Evolutionary conservation across 2,888 invertebrate genomes (phyloP).

Genomic region (Drosophila borborema): DNA sequence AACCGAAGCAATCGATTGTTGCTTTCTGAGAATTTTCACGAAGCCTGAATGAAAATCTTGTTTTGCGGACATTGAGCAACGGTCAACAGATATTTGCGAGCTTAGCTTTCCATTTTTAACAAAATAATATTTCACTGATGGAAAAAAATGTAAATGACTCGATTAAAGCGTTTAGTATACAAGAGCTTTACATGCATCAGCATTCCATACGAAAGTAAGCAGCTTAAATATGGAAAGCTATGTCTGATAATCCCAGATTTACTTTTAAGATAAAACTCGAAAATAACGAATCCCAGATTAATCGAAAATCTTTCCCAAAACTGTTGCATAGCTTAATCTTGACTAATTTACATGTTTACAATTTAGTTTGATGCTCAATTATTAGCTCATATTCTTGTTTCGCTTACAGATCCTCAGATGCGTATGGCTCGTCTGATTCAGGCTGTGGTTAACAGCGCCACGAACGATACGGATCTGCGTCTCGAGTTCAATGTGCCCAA

Average conservation of each 20-base stretch:
- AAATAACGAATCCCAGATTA: background rate
- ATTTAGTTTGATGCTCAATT: background rate
- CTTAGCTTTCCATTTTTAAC: background rate
- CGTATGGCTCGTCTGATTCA: constrained; percentile 84
- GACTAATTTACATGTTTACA: background rate
- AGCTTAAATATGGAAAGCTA: background rate
- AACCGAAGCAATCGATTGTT: too few relatives aligned
- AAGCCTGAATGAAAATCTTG: too few relatives aligned
- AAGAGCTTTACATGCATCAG: background rate
- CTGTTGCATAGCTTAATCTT: background rate
- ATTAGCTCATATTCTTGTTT: background rate
- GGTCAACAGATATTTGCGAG: too few relatives aligned
- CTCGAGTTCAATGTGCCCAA: constrained; percentile 84
- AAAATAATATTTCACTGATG: background rate
- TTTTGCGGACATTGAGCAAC: too few relatives aligned
- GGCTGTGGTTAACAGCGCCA: constrained; percentile 83
- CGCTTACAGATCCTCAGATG: constrained; percentile 80
- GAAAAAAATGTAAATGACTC: background rate
- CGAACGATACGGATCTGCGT: constrained; percentile 83
- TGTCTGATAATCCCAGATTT: too few relatives aligned
- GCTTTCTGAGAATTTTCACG: too few relatives aligned
- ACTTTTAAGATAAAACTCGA: too few relatives aligned
- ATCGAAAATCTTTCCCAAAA: background rate
- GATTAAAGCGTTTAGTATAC: background rate
- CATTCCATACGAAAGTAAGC: background rate